Conservation (phyloP, 1,140 invertebrate species). For the Drosophila willistoni region DNA sequence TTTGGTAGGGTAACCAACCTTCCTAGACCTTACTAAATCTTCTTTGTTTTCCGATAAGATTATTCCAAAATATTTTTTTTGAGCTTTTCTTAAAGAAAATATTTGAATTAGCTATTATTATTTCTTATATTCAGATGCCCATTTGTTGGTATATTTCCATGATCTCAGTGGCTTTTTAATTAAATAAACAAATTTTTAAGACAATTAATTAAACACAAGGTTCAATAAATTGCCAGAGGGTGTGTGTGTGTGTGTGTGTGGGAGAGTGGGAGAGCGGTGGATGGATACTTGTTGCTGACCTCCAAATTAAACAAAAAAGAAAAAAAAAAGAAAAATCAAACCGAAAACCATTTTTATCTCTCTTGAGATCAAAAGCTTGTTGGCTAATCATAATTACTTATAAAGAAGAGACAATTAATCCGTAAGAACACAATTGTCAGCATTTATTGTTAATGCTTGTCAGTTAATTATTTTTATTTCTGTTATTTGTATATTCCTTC, state of each 20-base stretch:
- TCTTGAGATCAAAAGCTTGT: not conserved
- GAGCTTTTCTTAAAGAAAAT: not conserved
- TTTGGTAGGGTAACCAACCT: not conserved
- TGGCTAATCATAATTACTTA: not conserved
- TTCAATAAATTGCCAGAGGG: conserved; percentile 11
- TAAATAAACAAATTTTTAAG: conserved; percentile 9
- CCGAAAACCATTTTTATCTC: not conserved
- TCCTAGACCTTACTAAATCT: not conserved
- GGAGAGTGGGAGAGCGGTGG: conserved; percentile 1
- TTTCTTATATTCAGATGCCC: not conserved
- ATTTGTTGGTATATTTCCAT: not conserved
- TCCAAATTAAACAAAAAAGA: not conserved
- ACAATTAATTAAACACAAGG: conserved; percentile 20
- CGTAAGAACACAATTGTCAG: not conserved
- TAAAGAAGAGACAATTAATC: not conserved
- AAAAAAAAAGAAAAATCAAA: not conserved
- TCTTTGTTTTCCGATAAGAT: not conserved
- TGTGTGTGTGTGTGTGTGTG: not conserved
- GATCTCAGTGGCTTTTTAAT: conserved; percentile 10
- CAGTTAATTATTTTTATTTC: not conserved
- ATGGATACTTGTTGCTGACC: conserved; percentile 5
- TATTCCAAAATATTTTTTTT: not conserved
- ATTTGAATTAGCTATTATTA: not conserved
- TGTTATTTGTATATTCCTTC: not conserved
- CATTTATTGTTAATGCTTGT: not conserved